Conservation (phyloP, 2,797 vertebrate species). For the Amazonetta brasiliensis region DNA sequence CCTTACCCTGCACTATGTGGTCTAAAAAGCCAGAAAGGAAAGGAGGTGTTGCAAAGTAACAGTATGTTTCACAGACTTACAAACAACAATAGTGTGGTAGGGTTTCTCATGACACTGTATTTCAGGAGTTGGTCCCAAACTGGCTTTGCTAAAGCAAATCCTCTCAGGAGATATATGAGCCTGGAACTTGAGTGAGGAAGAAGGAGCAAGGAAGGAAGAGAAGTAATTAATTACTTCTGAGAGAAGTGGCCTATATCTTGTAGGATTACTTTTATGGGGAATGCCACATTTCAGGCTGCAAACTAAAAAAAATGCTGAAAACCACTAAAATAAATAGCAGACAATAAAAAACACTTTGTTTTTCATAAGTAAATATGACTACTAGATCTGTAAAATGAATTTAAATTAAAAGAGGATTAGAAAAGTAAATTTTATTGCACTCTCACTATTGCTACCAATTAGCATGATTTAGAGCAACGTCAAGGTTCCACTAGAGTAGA, state of each 20-base stretch:
- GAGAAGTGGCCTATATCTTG: background rate
- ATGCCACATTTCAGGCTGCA: background rate
- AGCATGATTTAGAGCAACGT: background rate
- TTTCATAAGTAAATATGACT: background rate
- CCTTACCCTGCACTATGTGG: background rate
- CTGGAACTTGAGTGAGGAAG: background rate
- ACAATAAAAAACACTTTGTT: background rate
- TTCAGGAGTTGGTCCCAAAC: background rate
- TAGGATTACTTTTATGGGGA: background rate
- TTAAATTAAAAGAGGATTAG: background rate
- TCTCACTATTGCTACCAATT: background rate
- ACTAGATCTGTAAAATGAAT: background rate
- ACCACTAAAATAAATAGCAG: background rate
- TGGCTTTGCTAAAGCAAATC: background rate
- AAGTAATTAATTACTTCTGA: background rate
- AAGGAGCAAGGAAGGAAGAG: background rate
- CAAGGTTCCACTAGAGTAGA: background rate
- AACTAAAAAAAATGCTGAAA: background rate
- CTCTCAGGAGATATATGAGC: fast-evolving
- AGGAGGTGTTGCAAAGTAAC: background rate
- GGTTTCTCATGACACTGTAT: background rate
- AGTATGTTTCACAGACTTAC: background rate
- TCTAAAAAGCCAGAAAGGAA: background rate
- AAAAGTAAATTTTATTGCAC: background rate
- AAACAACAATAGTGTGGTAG: background rate